Evolutionary conservation across 37 sponge, comb jelly and placozoan genomes (phyloP), one percentile per base, ranked within the genome.

Genomic region (Spongilla lacustris): DNA sequence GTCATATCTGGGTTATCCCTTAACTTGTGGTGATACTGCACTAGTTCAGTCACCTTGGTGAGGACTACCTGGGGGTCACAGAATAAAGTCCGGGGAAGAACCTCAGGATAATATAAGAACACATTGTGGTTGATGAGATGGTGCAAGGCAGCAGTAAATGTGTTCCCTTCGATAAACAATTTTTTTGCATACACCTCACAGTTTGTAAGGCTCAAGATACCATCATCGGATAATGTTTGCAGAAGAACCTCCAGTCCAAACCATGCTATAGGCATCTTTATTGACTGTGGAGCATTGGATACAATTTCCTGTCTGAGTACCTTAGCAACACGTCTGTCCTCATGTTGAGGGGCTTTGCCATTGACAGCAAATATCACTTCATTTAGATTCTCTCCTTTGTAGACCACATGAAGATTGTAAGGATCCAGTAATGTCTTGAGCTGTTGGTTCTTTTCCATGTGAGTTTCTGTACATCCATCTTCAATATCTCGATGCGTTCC

Each of bases 1-100:
- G 0, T 14, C 31, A 32, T 37, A 67, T 33, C 22, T 36, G 9
- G 24, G 21, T 25, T 36, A 31, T 33, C 9, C 32, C 21, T 31
- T 1, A 81, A 36, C 69, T 69, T 12, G 70, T 69, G 69, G 70
- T 13, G 24, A 12, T 33, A 34, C 35, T 31, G 23, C 21, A 81
- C 81, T 33, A 81, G 81, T 70, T 81, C 70, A 36, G 81, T 35
- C n/a, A 68, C 24, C 36, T 69, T 81, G 70, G 67, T 46, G 12
- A 81, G 37, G 23, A 70, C 69, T 0, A 81, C 70, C 32, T 81
- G 69, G 12, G 70, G 38, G 22, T 68, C 37, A 46, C 46, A 46
- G 70, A 81, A 81, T 1, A 81, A 36, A 17, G 50, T 66, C 10
- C 25, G 29, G 25, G 79, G 79, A n/a, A 79, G 79, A 28, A 79